Percentiles rank a stretch among this genome's conserved stretches.
Evolutionary conservation across 2,888 invertebrate species (phyloP).

Genomic region (Tanypteryx hageni): DNA sequence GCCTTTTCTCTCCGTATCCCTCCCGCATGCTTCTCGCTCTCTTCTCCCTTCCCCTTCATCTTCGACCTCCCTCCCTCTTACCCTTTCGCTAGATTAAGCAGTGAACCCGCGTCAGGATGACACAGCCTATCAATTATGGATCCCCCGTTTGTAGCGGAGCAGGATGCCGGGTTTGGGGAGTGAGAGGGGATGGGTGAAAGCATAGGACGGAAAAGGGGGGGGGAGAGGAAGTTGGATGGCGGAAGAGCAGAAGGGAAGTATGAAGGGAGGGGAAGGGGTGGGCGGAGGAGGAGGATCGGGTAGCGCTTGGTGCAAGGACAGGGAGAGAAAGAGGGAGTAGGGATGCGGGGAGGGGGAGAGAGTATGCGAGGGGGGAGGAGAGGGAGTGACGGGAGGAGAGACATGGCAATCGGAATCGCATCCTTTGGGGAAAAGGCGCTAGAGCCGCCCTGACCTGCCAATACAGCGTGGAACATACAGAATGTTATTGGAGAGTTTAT

Average conservation of each 20-base stretch:
- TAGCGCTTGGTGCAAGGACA: background rate
- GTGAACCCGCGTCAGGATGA: slow-evolving; percentile 59
- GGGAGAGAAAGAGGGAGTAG: background rate
- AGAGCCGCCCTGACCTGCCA: slow-evolving; percentile 29
- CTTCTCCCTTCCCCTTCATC: background rate
- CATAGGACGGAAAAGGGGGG: background rate
- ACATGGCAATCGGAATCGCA: slow-evolving; percentile 2
- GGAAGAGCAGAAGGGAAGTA: background rate
- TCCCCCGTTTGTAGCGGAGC: slow-evolving; percentile 55
- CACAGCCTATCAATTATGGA: slow-evolving; percentile 64
- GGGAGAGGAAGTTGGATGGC: background rate
- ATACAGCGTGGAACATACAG: slow-evolving; percentile 14
- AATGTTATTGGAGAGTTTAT: slow-evolving; percentile 29
- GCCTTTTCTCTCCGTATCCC: background rate
- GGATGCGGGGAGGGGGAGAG: background rate
- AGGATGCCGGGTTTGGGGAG: slow-evolving; percentile 38
- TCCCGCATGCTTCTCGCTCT: background rate
- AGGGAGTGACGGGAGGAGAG: background rate
- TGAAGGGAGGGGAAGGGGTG: background rate
- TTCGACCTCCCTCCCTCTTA: slow-evolving; percentile 16
- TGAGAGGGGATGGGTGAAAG: background rate
- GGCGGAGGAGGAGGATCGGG: background rate
- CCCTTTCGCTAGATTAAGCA: slow-evolving; percentile 62
- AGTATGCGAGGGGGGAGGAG: background rate
- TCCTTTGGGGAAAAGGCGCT: slow-evolving; percentile 13